Evolutionary conservation across 1,140 invertebrate genomes (phyloP).

Genomic region (Lucilia sericata): DNA sequence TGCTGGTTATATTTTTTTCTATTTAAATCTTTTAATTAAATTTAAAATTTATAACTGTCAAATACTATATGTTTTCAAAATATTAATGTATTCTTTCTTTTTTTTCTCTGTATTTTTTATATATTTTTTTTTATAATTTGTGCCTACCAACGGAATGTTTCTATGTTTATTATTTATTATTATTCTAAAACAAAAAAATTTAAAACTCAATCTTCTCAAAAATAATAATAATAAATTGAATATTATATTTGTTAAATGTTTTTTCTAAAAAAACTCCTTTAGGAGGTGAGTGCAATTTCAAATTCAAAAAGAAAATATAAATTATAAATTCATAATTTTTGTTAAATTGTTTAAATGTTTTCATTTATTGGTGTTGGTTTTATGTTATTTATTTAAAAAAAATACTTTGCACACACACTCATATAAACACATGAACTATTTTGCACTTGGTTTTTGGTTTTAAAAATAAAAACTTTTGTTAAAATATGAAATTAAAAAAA

Average conservation of each 20-base stretch:
- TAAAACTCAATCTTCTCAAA: not conserved
- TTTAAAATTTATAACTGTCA: slow-evolving; percentile 3
- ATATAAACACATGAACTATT: not conserved
- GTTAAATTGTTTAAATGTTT: not conserved
- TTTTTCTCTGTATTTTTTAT: not conserved
- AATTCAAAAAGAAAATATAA: not conserved
- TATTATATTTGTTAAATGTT: slow-evolving; percentile 13
- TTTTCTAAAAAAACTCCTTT: slow-evolving; percentile 20
- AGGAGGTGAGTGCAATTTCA: slow-evolving; percentile 49
- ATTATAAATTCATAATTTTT: not conserved
- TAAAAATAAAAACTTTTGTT: too few species aligned
- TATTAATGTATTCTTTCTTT: not conserved
- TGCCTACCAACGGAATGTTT: slow-evolving; percentile 32
- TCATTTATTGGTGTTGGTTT: slow-evolving; percentile 1
- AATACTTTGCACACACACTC: not conserved
- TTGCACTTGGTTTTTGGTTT: not conserved
- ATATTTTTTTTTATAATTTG: slow-evolving; percentile 4
- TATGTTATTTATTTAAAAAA: not conserved
- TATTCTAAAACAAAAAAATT: not conserved
- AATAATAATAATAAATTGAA: slow-evolving; percentile 18
- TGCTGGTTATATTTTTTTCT: not conserved
- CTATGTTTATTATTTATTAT: slow-evolving; percentile 2
- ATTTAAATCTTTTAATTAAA: not conserved
- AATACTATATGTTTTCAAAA: not conserved
- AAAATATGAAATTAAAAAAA: too few species aligned